These are phyloP conservation scores for Isurus oxyrinchus DNA, from an alignment of 2,113 vertebrate species.

Conservation along the genomic window DNA sequence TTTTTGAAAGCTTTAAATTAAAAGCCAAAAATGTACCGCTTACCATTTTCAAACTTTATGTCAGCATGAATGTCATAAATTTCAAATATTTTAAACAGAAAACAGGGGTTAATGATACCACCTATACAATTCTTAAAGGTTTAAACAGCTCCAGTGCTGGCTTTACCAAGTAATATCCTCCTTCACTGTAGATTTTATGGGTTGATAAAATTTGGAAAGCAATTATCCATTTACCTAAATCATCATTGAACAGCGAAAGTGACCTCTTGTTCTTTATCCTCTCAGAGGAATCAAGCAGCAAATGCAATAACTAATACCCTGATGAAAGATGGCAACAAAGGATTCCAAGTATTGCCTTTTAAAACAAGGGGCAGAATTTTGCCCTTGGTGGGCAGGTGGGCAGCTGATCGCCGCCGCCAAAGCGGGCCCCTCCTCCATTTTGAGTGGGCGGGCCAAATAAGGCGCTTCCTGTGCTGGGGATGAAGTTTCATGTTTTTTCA, in stretches of 20 bases:
- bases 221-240: conserved; percentile 31
- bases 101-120: background rate
- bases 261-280: conserved; percentile 35
- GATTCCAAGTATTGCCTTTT: conserved; percentile 40
- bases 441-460: too few relatives aligned
- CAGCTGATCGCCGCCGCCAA: too few relatives aligned
- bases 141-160: background rate
- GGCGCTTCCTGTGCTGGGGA: too few relatives aligned
- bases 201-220: background rate
- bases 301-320: background rate
- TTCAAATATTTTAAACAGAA: background rate
- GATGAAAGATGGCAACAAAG: conserved; percentile 38
- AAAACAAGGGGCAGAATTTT: conserved; percentile 27
- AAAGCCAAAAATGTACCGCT: background rate
- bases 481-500: too few relatives aligned
- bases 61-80: background rate
- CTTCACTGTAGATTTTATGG: background rate
- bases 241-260: conserved; percentile 34
- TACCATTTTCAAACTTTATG: background rate
- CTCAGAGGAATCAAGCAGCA: conserved; percentile 36
- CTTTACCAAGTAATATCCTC: background rate
- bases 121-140: background rate
- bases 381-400: too few relatives aligned
- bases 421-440: too few relatives aligned
- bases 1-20: background rate